A percentile compares a stretch with the other conserved stretches of the same genome.
These are phyloP conservation scores for Actinia tenebrosa DNA, from an alignment of 64 coral and sea anemone species.

Conservation along the genomic window DNA sequence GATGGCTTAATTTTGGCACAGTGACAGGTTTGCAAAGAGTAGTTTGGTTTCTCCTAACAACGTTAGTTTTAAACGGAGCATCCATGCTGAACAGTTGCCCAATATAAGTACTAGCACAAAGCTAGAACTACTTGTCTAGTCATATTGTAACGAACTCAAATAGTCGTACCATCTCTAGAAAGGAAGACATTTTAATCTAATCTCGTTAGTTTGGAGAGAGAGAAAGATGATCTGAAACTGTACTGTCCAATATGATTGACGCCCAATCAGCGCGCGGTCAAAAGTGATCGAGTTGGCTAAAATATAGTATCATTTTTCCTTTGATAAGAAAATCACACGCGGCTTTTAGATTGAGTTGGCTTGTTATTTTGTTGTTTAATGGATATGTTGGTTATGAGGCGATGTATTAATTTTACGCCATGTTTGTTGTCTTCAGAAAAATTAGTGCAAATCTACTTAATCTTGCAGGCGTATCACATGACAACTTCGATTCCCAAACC, in stretches of 20 bases:
- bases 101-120: too few relatives aligned
- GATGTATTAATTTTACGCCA: not conserved
- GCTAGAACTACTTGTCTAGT: too few relatives aligned
- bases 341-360: not conserved
- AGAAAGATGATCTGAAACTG: not conserved
- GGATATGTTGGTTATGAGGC: not conserved
- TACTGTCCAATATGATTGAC: constrained; percentile 3
- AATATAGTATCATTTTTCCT: constrained; percentile 7
- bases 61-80: not conserved
- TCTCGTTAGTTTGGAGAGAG: not conserved
- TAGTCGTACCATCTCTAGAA: not conserved
- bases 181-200: not conserved
- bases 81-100: too few relatives aligned
- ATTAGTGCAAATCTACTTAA: not conserved
- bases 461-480: not conserved
- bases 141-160: too few relatives aligned
- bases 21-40: not conserved
- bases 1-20: not conserved
- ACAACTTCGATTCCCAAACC: not conserved
- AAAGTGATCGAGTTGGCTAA: not conserved
- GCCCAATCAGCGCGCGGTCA: constrained; percentile 12
- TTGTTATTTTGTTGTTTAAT: constrained; percentile 7
- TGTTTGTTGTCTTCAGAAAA: not conserved
- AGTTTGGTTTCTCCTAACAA: not conserved
- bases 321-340: constrained; percentile 15